A percentile compares a stretch with the other conserved stretches of the same genome.
These are phyloP conservation scores for Microctenopoma lineatum DNA, from an alignment of 2,797 vertebrate genomes.

Conservation along the genomic window DNA sequence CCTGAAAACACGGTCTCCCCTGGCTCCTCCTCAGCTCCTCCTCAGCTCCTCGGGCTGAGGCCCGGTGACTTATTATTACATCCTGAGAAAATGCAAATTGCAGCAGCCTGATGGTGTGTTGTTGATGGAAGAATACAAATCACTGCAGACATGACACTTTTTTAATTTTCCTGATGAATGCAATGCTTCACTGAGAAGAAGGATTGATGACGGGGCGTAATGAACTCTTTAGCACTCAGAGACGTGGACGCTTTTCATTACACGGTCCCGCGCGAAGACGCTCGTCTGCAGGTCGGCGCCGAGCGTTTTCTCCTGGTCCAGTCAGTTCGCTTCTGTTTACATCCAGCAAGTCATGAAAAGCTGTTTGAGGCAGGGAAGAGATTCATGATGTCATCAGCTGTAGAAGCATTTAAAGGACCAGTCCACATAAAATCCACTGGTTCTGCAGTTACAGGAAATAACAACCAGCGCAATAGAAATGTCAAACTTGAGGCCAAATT, in stretches of 20 bases:
- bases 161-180: conserved; percentile 87
- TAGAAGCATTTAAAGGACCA: no score
- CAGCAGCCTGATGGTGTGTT: conserved; percentile 69
- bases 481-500: no score
- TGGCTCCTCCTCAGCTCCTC: conserved; percentile 3
- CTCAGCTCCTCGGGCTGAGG: conserved; percentile 19
- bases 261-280: conserved; percentile 24
- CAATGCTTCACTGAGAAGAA: conserved; percentile 70
- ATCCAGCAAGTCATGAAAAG: no score
- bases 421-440: no score
- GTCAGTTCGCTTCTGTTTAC: no score
- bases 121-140: conserved; percentile 82
- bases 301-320: background rate
- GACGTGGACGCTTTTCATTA: conserved; percentile 48
- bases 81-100: conserved; percentile 78
- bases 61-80: conserved; percentile 75
- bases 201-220: conserved; percentile 77
- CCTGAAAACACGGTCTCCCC: no score
- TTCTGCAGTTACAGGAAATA: no score
- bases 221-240: conserved; percentile 70
- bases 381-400: no score
- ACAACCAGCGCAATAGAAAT: no score
- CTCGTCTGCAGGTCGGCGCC: conserved; percentile 41
- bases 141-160: conserved; percentile 81
- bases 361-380: no score